A percentile compares a stretch with the other conserved stretches of the same genome.
These are phyloP conservation scores for Camponotus fellah DNA, from an alignment of 2,888 invertebrate species.

Conservation along the genomic window DNA sequence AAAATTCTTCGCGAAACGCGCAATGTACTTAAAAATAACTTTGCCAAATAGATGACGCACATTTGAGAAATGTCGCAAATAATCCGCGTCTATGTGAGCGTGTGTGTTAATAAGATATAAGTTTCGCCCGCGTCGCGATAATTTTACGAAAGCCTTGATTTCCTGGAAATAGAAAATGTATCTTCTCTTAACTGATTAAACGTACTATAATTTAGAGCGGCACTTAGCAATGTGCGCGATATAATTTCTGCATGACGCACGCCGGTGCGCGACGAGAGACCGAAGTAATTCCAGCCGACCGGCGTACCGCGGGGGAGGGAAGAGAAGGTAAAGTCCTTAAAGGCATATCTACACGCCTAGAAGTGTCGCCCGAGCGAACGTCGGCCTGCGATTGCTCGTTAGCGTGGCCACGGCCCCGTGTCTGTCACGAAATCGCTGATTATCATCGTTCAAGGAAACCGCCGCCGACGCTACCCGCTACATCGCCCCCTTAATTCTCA, in stretches of 20 bases:
- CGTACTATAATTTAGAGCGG: slow-evolving; percentile 48
- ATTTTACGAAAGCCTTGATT: slow-evolving; percentile 47
- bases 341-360: slow-evolving; percentile 77
- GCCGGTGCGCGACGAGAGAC: slow-evolving; percentile 36
- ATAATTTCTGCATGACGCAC: slow-evolving; percentile 49
- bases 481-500: slow-evolving; percentile 73
- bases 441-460: slow-evolving; percentile 86
- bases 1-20: background rate
- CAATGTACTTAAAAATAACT: background rate
- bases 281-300: slow-evolving; percentile 58
- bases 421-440: slow-evolving; percentile 86
- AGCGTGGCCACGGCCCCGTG: slow-evolving; percentile 86
- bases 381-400: slow-evolving; percentile 85
- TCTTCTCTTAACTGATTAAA: slow-evolving; percentile 52
- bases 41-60: background rate
- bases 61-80: background rate
- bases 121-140: slow-evolving; percentile 3
- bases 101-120: background rate
- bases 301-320: slow-evolving; percentile 11
- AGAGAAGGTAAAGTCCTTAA: slow-evolving; percentile 63
- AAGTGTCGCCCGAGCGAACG: slow-evolving; percentile 82
- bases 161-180: slow-evolving; percentile 47
- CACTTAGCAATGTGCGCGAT: slow-evolving; percentile 43
- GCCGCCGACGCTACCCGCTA: slow-evolving; percentile 80
- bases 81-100: background rate